Evolutionary conservation across 2,888 invertebrate genomes (phyloP), one percentile per base, ranked within the genome.

Genomic region (Cataglyphis livida): DNA sequence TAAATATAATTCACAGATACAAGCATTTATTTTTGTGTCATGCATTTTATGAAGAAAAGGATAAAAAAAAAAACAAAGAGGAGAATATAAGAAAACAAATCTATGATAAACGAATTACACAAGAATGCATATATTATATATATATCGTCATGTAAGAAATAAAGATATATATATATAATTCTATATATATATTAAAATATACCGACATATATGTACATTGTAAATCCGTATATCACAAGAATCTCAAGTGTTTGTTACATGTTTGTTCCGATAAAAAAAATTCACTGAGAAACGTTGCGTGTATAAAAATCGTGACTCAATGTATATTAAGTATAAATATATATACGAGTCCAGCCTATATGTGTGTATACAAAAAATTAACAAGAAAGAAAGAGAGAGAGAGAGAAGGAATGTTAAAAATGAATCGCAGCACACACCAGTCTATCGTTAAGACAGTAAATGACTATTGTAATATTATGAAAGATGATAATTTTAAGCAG

Each of bases 11-110:
- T 88, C 85, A 78, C 70, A 91, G 88, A 93, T 92, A 93, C 89
- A 91, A 94, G 94, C 95, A 95, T 95, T 95, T 95, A 94, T 94
- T 95, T 95, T 95, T 94, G 92, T 94, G 94, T 94, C 92, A 91
- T 94, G 95, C 94, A 94, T 95, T 94, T 95, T 93, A 93, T 82
- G 91, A 88, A 87, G 38, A 65, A 76, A 57, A 66, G 38, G 65
- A 66, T 6, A 44, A 65, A 51, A 35, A 76, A 44, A 44, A 21
- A 3, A 90, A 88, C 62, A 85, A 81, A 84, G 70, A 85, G 84
- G 28, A 61, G 78, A 76, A 86, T 82, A 89, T 88, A 86, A 88
- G 74, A 86, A 87, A 75, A 78, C 21, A 73, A 87, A 85, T 91
- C 87, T 88, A 91, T 89, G 88, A 88, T 84, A 87, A 90, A 91